phyloP scores from a whole-genome alignment of 2,113 vertebrate genomes.

The Phycodurus eques region DNA sequence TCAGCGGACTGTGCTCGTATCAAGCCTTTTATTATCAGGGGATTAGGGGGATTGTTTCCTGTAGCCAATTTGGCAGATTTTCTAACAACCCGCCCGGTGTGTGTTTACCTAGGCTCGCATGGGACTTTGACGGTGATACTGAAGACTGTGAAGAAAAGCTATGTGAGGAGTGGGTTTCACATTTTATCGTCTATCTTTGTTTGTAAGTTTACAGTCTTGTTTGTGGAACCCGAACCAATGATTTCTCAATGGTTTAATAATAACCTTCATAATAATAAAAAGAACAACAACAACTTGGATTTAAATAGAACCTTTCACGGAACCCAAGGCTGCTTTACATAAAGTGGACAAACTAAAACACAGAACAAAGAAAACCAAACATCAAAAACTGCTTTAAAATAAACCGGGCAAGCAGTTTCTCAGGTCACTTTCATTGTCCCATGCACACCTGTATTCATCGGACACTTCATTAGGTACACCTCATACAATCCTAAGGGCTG shows the following conservation, averaged over 20 bases:
- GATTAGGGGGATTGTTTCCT: conserved; percentile 65
- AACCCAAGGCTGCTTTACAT: no score
- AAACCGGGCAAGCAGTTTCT: no score
- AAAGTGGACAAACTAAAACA: no score
- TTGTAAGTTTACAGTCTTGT: neutral
- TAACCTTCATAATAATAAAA: no score
- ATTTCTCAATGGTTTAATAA: no score
- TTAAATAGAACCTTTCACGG: no score
- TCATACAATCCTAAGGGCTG: neutral
- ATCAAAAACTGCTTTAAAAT: no score
- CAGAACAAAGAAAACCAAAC: no score
- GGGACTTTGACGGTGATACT: conserved; percentile 52
- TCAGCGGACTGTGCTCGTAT: conserved; percentile 58
- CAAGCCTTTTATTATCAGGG: conserved; percentile 60
- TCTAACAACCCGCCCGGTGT: conserved; percentile 54
- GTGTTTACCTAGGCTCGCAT: conserved; percentile 64
- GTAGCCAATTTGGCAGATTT: conserved; percentile 64
- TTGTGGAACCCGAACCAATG: neutral
- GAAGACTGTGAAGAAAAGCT: conserved; percentile 40
- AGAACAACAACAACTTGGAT: no score
- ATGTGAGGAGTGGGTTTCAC: conserved; percentile 4
- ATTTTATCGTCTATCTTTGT: neutral
- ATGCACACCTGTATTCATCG: no score
- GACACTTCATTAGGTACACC: no score
- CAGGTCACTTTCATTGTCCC: no score